A percentile compares a stretch with the other conserved stretches of the same genome.
Conservation (phyloP, 2,113 vertebrate species). For the Dendrocopos noguchii region DNA sequence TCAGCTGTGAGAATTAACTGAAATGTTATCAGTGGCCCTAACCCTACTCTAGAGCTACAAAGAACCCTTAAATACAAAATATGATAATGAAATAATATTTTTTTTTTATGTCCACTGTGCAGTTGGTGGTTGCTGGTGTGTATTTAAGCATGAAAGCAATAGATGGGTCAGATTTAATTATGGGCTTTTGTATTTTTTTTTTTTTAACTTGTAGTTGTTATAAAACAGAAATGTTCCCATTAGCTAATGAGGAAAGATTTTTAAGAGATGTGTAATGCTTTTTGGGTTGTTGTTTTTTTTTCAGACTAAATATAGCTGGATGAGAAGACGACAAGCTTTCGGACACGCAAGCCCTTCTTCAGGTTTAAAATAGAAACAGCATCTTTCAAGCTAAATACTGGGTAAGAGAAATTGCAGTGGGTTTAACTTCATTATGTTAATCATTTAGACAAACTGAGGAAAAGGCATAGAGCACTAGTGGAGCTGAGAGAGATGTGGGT, state of each 20-base stretch:
- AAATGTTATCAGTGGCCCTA: not conserved
- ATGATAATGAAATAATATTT: not conserved
- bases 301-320: not conserved
- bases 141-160: not conserved
- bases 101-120: not conserved
- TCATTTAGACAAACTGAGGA: conserved; percentile 10
- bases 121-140: not conserved
- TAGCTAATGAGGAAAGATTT: not conserved
- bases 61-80: not conserved
- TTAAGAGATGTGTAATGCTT: not conserved
- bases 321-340: not conserved
- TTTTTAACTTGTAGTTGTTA: not conserved
- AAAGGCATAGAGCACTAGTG: not conserved
- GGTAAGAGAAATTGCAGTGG: not conserved
- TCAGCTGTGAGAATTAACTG: not conserved
- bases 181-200: not conserved
- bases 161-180: not conserved
- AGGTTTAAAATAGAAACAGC: conserved; percentile 31
- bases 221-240: not conserved
- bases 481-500: not conserved
- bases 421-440: conserved; percentile 22
- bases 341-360: not conserved
- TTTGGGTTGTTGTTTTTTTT: not conserved
- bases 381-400: not conserved
- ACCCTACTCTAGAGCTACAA: not conserved